These are phyloP conservation scores for Lytechinus pictus DNA, from an alignment of 35 echinoderm and acorn worm genomes.

Conservation along the genomic window DNA sequence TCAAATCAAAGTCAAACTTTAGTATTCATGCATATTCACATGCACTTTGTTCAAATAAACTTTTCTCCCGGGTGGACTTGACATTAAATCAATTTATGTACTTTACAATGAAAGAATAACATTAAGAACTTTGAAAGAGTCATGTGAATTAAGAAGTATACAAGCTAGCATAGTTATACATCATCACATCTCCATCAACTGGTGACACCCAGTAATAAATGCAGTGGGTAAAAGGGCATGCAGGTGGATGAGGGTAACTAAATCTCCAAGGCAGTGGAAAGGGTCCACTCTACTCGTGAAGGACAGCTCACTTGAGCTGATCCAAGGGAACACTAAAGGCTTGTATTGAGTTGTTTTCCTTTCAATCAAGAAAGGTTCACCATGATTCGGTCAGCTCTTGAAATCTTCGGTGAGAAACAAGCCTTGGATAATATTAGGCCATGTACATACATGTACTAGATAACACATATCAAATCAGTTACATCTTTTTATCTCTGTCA, in stretches of 20 bases:
- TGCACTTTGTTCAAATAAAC: too few relatives aligned
- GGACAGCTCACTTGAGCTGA: background rate
- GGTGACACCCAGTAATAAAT: background rate
- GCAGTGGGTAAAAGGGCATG: background rate
- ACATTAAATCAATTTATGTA: too few relatives aligned
- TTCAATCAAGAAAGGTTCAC: background rate
- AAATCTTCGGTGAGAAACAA: background rate
- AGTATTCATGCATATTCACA: too few relatives aligned
- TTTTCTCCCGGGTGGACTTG: too few relatives aligned
- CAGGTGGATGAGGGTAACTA: background rate
- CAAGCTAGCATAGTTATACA: background rate
- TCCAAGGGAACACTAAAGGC: background rate
- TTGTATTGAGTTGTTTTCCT: background rate
- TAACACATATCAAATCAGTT: too few relatives aligned
- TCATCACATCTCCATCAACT: background rate
- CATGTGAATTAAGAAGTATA: too few relatives aligned
- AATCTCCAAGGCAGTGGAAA: background rate
- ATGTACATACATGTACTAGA: too few relatives aligned
- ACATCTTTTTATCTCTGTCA: too few relatives aligned
- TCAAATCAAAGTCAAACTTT: too few relatives aligned
- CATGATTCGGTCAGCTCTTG: background rate
- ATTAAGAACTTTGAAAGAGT: too few relatives aligned
- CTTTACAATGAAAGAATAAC: too few relatives aligned
- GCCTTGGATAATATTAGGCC: too few relatives aligned
- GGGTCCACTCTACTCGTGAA: background rate